Conservation (phyloP, 2,113 vertebrate genomes). For the Dunckerocampus dactyliophorus region DNA sequence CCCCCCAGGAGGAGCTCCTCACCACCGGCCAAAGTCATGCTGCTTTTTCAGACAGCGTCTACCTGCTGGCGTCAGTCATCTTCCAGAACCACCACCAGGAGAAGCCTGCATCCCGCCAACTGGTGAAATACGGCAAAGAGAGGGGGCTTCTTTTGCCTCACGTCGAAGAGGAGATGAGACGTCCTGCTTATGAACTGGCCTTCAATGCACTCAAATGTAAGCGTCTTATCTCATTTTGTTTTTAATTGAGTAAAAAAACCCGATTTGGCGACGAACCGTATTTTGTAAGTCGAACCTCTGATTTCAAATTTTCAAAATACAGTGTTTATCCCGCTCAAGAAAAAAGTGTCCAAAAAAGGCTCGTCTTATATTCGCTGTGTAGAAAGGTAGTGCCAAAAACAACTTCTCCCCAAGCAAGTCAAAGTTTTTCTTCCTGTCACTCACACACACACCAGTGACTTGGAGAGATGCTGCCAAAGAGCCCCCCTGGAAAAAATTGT, state of each 20-base stretch:
- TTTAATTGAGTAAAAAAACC: neutral
- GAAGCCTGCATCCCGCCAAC: conserved; percentile 59
- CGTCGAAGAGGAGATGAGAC: conserved; percentile 69
- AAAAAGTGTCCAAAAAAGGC: too few species aligned
- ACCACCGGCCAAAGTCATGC: conserved; percentile 34
- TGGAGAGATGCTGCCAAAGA: too few species aligned
- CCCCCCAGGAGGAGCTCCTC: conserved; percentile 15
- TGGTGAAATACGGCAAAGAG: conserved; percentile 74
- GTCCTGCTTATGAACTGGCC: conserved; percentile 76
- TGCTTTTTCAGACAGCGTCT: conserved; percentile 74
- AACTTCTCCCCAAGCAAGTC: too few species aligned
- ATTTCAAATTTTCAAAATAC: too few species aligned
- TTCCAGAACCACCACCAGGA: conserved; percentile 77
- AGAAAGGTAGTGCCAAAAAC: too few species aligned
- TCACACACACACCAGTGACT: too few species aligned
- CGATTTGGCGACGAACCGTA: too few species aligned
- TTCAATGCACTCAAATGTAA: conserved; percentile 90
- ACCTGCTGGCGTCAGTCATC: conserved; percentile 79
- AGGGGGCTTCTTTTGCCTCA: conserved; percentile 27
- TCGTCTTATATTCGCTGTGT: too few species aligned
- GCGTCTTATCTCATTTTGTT: conserved; percentile 44
- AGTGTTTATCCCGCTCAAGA: too few species aligned
- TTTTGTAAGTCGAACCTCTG: too few species aligned
- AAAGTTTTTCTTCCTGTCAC: too few species aligned
- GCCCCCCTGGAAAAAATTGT: too few species aligned